Base-by-base conservation (phyloP, 64 coral and sea anemone species). In the Pocillopora verrucosa region DNA sequence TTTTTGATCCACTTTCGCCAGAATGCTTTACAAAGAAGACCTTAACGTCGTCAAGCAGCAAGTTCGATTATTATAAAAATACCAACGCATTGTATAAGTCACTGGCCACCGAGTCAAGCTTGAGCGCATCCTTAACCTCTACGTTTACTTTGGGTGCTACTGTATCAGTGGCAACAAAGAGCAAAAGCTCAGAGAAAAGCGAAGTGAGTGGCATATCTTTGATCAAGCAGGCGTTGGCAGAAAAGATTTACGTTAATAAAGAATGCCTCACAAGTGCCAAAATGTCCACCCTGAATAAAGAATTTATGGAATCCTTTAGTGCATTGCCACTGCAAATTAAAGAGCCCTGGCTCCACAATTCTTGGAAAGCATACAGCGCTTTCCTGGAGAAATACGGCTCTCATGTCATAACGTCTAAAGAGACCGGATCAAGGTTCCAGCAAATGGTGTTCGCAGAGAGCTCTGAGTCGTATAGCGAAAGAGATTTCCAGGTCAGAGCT, bases 361-460 rank as follows among this genome's bases (percentile, higher is more conserved):
- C 86, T 12, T 93, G 92, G 92, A 56, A 36, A 26, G 34, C 34
- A 7, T 93, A 93, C 35, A 59, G 83, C 10, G 30, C 13, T 13
- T 93, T 93, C 68, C 76, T 93, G 25, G 45, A 60, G 16, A 93
- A 69, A 60, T 70, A 93, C 62, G 92, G 92, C 13, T 93, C 92
- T 13, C 92, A 93, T 22, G 86, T 93, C 13, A 67, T 93, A 20
- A 89, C 57, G 76, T 74, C 59, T 30, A 30, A 10, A 12, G 79
- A 16, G 16, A 24, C 2, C 11, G 87, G 87, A 57, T 2, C 87
- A 11, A 76, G 87, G 9, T 30, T 89, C 20, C 16, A 36, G n/a
- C 73, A 79, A 35, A 67, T 26, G 35, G 45, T 25, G 14, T 90
- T 90, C 30, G 76, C 88, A 15, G 60, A 64, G 59, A 65, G 51